These are phyloP conservation scores for Tenebrosternarchus preto DNA, from an alignment of 2,113 vertebrate genomes.

Conservation along the genomic window DNA sequence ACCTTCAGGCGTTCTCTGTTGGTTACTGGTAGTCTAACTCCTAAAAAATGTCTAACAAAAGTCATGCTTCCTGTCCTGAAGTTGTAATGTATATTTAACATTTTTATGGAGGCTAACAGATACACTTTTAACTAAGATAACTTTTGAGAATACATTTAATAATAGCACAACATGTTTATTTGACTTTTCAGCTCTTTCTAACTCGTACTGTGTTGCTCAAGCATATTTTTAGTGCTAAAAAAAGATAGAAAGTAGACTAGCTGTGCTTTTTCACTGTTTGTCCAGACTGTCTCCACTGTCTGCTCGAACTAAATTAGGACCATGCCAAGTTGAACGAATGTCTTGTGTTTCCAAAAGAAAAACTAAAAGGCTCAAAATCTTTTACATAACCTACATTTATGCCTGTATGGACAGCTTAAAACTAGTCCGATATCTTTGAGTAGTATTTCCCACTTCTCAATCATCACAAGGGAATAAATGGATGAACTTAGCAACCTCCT, in stretches of 20 bases:
- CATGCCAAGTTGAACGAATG: not conserved
- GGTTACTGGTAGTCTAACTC: not conserved
- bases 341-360: constrained; percentile 5
- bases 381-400: constrained; percentile 6
- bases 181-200: not conserved
- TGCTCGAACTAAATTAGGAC: not conserved
- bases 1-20: not conserved
- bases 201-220: not conserved
- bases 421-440: not conserved
- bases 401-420: not conserved
- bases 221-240: not conserved
- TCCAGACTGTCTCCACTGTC: not conserved
- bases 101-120: too few species aligned
- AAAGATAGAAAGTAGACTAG: not conserved
- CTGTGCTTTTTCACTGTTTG: not conserved
- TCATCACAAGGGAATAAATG: not conserved
- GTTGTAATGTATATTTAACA: not conserved
- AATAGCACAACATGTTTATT: not conserved
- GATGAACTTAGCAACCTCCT: not conserved
- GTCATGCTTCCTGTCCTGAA: not conserved
- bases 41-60: not conserved
- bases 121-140: not conserved
- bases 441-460: not conserved
- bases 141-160: not conserved
- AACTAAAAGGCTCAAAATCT: not conserved